phyloP scores from a whole-genome alignment of 1,140 invertebrate genomes.

The Paraescarpia echinospica region DNA sequence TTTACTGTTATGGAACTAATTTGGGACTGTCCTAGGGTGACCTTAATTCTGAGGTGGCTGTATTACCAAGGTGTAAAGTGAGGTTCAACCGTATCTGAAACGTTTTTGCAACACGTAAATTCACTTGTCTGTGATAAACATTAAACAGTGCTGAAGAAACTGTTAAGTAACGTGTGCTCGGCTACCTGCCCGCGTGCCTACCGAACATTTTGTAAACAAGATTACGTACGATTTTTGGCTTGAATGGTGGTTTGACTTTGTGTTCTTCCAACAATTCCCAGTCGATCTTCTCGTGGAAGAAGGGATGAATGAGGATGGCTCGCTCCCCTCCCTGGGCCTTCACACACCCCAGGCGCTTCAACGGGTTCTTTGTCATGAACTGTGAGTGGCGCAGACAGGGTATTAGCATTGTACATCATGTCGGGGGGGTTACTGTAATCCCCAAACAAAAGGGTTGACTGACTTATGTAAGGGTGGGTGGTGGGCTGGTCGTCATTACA shows the following conservation, averaged over 20 bases:
- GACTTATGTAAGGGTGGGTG: not conserved
- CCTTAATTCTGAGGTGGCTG: no score
- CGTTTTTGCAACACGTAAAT: no score
- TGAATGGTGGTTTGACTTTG: constrained; percentile 93
- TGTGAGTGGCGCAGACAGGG: constrained; percentile 55
- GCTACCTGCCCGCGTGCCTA: no score
- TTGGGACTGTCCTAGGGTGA: no score
- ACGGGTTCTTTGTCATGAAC: constrained; percentile 98
- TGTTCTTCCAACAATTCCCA: constrained; percentile 91
- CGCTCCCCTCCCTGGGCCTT: constrained; percentile 73
- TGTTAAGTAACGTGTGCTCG: no score
- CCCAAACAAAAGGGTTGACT: no score
- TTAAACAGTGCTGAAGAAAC: no score
- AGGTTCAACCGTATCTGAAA: no score
- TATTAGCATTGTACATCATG: constrained; percentile 59
- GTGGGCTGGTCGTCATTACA: no score
- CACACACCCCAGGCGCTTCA: constrained; percentile 89
- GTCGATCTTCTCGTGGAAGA: constrained; percentile 91
- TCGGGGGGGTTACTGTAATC: constrained; percentile 89
- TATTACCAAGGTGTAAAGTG: no score
- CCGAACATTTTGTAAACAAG: not conserved
- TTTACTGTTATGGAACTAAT: no score
- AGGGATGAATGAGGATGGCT: constrained; percentile 88
- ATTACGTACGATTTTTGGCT: constrained; percentile 91
- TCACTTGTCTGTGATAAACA: not conserved